A percentile compares a stretch with the other conserved stretches of the same genome.
Conservation (phyloP, 2,797 vertebrate species). For the Discoglossus pictus region DNA sequence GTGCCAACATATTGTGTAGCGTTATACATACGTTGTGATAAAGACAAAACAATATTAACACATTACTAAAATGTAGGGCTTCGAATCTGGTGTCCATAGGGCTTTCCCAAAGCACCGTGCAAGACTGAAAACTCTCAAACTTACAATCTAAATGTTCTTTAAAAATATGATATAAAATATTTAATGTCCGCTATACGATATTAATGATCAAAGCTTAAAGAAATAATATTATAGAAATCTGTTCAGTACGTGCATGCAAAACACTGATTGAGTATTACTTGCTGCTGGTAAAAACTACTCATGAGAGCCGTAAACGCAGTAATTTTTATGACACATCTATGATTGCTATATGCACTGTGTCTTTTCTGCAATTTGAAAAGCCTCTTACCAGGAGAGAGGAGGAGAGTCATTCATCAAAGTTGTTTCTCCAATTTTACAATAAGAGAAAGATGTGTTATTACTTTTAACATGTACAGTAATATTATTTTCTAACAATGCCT, state of each 20-base stretch:
- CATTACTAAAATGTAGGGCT: too few species aligned
- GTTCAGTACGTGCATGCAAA: slow-evolving; percentile 27
- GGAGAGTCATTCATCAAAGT: slow-evolving; percentile 31
- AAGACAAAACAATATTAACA: too few species aligned
- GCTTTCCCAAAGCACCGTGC: too few species aligned
- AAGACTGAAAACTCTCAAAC: too few species aligned
- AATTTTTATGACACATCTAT: slow-evolving; percentile 28
- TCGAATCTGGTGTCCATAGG: too few species aligned
- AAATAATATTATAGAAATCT: slow-evolving; percentile 25
- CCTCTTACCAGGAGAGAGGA: slow-evolving; percentile 4
- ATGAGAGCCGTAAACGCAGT: slow-evolving; percentile 25
- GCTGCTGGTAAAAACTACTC: slow-evolving; percentile 18
- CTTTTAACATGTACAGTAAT: slow-evolving; percentile 5
- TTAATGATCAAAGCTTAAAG: too few species aligned
- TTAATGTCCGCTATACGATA: too few species aligned
- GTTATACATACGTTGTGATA: too few species aligned
- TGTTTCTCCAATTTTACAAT: background rate
- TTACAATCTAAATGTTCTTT: too few species aligned
- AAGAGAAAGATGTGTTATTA: slow-evolving; percentile 2
- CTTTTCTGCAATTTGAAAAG: background rate
- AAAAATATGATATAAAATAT: too few species aligned
- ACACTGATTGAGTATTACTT: slow-evolving; percentile 30
- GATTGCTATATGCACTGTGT: slow-evolving; percentile 35
- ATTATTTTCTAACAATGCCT: too few species aligned
- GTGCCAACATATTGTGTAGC: too few species aligned